Evolutionary conservation across 2,888 invertebrate species (phyloP), one percentile per base, ranked within the genome.

Genomic region (Podotricha telesiphe): DNA sequence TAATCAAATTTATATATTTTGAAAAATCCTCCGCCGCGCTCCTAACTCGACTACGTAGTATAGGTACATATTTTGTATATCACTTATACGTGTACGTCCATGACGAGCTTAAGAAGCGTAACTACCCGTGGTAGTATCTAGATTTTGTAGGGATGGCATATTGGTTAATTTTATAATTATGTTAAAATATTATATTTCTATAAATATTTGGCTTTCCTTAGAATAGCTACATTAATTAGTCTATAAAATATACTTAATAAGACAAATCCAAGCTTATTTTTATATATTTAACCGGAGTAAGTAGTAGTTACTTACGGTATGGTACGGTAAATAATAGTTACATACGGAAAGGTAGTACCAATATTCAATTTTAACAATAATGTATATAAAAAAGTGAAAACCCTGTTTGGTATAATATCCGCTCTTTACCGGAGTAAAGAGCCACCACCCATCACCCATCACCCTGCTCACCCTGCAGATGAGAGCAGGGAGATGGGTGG

Each of bases 61-160:
- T n/a, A n/a, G n/a, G n/a, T n/a, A n/a, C n/a, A n/a, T n/a, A n/a
- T n/a, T n/a, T n/a, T n/a, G n/a, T n/a, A n/a, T n/a, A n/a, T n/a
- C n/a, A n/a, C n/a, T n/a, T n/a, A n/a, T n/a, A n/a, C n/a, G n/a
- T n/a, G n/a, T n/a, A 74, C 70, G 82, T 82, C 82, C 82, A 84
- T 87, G 85, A 87, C 86, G 86, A 86, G 87, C 89, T 86, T 85
- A 86, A 82, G 88, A 86, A 83, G 88, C 81, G 88, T 91, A 91
- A 92, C 90, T 91, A 88, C 86, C 85, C 88, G 81, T 78, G 77
- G 81, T 84, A 79, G n/a, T n/a, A n/a, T n/a, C n/a, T n/a, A n/a
- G 81, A 77, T 79, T 77, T 84, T 45, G 28, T 66, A 72, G 69
- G 69, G 73, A 42, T 69, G 65, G 42, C 59, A 42, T 6, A n/a